phyloP scores from a whole-genome alignment of 1,140 invertebrate species.

The Bombus fervidus region DNA sequence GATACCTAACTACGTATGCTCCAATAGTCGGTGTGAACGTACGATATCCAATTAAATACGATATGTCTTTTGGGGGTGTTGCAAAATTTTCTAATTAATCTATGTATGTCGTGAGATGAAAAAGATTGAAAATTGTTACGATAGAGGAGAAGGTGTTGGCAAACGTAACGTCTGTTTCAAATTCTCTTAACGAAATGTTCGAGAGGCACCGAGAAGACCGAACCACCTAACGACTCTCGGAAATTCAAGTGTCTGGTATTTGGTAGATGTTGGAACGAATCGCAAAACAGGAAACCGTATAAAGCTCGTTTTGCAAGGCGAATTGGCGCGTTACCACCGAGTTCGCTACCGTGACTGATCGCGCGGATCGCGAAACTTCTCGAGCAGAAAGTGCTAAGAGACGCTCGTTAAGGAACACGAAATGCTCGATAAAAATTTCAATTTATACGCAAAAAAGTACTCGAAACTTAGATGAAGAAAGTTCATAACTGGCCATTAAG shows the following conservation, averaged over 20 bases:
- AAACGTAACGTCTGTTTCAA: neutral
- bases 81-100: too few species aligned
- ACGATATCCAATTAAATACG: too few species aligned
- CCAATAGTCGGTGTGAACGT: too few species aligned
- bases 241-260: neutral
- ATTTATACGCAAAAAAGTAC: conserved; percentile 75
- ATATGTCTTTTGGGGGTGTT: too few species aligned
- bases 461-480: conserved; percentile 77
- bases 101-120: too few species aligned
- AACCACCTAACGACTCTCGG: neutral
- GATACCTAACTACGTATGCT: too few species aligned
- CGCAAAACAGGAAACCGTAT: neutral
- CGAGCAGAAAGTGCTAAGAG: conserved; percentile 38
- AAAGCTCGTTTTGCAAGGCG: neutral
- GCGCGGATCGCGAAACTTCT: conserved; percentile 63
- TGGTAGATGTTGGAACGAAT: neutral
- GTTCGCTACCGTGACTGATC: neutral
- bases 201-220: too few species aligned
- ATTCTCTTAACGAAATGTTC: too few species aligned
- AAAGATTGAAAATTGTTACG: too few species aligned
- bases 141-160: neutral
- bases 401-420: conserved; percentile 65
- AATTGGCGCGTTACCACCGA: neutral
- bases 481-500: conserved; percentile 78
- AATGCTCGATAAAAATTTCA: conserved; percentile 76